Evolutionary conservation across 2,888 invertebrate species (phyloP).

Genomic region (Meteorus colon): DNA sequence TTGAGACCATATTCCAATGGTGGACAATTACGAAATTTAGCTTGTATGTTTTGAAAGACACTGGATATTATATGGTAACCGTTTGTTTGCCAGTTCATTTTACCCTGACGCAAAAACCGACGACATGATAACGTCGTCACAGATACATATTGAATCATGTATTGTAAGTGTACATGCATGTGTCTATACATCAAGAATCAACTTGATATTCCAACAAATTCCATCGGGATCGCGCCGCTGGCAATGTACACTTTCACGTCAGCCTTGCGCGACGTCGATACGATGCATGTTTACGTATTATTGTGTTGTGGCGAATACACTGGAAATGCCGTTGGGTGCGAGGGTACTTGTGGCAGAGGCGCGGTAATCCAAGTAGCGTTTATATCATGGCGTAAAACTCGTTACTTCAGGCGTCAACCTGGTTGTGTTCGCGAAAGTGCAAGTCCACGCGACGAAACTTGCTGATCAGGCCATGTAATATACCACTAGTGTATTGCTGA

Average conservation of each 20-base stretch:
- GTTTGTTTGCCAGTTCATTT: slow-evolving; percentile 4
- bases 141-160: background rate
- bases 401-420: slow-evolving; percentile 49
- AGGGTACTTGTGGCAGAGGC: slow-evolving; percentile 41
- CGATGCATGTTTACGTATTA: slow-evolving; percentile 53
- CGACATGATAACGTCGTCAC: background rate
- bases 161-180: background rate
- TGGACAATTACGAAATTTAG: slow-evolving; percentile 37
- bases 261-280: slow-evolving; percentile 40
- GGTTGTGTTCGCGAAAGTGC: slow-evolving; percentile 44
- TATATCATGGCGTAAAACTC: slow-evolving; percentile 46
- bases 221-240: slow-evolving; percentile 36
- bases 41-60: slow-evolving; percentile 33
- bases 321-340: slow-evolving; percentile 48
- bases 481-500: slow-evolving; percentile 44
- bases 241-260: slow-evolving; percentile 55
- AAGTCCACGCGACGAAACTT: slow-evolving; percentile 44
- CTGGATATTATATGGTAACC: slow-evolving; percentile 14
- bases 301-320: slow-evolving; percentile 51
- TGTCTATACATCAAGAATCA: slow-evolving; percentile 30
- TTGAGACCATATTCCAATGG: slow-evolving; percentile 26
- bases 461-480: slow-evolving; percentile 47
- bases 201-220: slow-evolving; percentile 54
- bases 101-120: background rate
- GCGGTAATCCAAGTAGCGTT: slow-evolving; percentile 7